phyloP scores from a whole-genome alignment of 2,888 invertebrate species.

The Agriopis aurantiaria region DNA sequence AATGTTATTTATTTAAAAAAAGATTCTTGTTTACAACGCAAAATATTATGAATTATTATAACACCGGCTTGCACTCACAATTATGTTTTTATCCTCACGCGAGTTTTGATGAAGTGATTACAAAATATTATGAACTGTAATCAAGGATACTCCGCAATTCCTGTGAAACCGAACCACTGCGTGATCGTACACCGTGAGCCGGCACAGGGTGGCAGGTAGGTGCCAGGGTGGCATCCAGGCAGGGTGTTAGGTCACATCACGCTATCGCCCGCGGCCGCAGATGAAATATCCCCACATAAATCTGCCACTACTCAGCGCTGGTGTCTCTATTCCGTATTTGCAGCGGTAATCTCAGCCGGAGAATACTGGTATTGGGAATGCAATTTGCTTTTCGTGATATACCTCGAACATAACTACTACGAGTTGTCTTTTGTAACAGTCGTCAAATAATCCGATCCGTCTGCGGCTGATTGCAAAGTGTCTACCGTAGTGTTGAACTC shows the following conservation, averaged over 20 bases:
- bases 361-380: constrained; percentile 14
- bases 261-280: constrained; percentile 62
- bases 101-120: no score
- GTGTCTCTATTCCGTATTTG: constrained; percentile 15
- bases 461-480: neutral
- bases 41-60: no score
- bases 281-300: constrained; percentile 80
- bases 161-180: constrained; percentile 1
- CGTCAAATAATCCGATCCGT: neutral
- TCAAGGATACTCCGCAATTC: neutral
- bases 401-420: neutral
- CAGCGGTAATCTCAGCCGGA: constrained; percentile 6
- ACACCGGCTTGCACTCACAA: no score
- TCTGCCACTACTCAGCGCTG: constrained; percentile 55
- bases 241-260: constrained; percentile 52
- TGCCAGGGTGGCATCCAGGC: constrained; percentile 1
- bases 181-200: neutral
- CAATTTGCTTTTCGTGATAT: constrained; percentile 6
- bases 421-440: neutral
- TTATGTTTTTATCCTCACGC: no score
- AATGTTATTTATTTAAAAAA: no score
- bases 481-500: no score
- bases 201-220: neutral
- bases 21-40: no score
- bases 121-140: no score